Evolutionary conservation across 2,888 invertebrate species (phyloP), one percentile per base, ranked within the genome.

Genomic region (Chouioia cunea): DNA sequence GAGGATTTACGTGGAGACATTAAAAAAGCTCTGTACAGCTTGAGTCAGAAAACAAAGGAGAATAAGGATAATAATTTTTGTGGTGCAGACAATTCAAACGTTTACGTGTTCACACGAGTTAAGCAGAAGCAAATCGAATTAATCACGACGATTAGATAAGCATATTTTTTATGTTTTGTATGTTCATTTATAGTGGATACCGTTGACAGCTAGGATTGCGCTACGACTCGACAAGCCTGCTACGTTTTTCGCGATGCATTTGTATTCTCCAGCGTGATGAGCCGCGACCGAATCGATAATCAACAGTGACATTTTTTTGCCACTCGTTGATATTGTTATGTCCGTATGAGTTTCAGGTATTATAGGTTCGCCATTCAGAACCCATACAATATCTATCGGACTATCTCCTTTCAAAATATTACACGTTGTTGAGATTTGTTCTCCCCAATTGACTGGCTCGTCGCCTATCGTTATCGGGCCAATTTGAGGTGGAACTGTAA

Each of bases 401-500:
- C 90, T 84, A 84, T 93, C 93, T 48, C 93, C 93, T 84, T 93
- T 92, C 62, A 89, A 88, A 65, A 92, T 88, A 65, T 91, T 89
- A 82, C 93, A 93, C 74, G 89, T 90, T 27, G 90, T 88, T 76
- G 92, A 89, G 70, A 91, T 91, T 82, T 91, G 89, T 86, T 94
- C 93, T 80, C 92, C 92, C 76, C 91, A 92, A 84, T 93, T 92
- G 16, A 88, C 85, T 48, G 88, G 85, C 50, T 87, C 86, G 68
- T 89, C 88, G 67, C 88, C 88, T 79, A 90, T 89, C 63, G 87
- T 85, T 77, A 91, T 90, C 60, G 89, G 88, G 60, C 87, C 82
- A 78, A 90, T 88, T 82, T 87, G 87, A 23, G 90, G 89, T 70
- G 88, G 84, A 77, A 87, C 88, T 88, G 81, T 73, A 82, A 67